phyloP scores from a whole-genome alignment of 2,113 vertebrate species.

The Notechis scutatus region DNA sequence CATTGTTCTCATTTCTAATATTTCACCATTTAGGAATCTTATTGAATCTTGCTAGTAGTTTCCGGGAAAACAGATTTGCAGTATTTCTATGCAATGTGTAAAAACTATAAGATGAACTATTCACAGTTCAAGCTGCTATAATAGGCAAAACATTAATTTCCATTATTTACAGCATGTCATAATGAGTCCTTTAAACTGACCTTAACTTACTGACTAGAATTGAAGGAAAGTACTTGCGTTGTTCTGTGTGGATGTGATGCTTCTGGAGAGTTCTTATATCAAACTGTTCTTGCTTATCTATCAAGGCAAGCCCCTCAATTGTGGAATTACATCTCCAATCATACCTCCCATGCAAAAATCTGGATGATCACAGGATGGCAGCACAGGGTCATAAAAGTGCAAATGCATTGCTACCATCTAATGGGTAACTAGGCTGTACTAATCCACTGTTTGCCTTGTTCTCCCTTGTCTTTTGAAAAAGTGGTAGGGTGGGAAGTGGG shows the following conservation, averaged over 20 bases:
- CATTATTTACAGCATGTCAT: background rate
- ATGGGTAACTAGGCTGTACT: background rate
- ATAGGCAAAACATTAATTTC: background rate
- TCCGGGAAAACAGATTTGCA: constrained; percentile 23
- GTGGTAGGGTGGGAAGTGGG: background rate
- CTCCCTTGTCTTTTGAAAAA: background rate
- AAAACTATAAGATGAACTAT: background rate
- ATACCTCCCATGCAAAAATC: background rate
- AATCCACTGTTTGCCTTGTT: background rate
- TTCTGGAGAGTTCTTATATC: background rate
- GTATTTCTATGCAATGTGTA: background rate
- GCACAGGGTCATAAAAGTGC: background rate
- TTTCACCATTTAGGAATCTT: constrained; percentile 11
- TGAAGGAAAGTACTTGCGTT: background rate
- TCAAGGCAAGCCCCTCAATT: background rate
- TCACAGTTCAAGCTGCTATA: background rate
- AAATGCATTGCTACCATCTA: background rate
- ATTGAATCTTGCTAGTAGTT: constrained; percentile 7
- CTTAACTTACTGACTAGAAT: background rate
- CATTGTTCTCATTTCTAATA: background rate
- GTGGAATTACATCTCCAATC: background rate
- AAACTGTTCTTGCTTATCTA: background rate
- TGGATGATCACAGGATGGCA: background rate
- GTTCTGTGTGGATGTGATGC: background rate
- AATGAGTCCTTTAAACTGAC: background rate